These are phyloP conservation scores for Oscheius sp. DNA, from an alignment of 2,888 invertebrate species.

Conservation along the genomic window DNA sequence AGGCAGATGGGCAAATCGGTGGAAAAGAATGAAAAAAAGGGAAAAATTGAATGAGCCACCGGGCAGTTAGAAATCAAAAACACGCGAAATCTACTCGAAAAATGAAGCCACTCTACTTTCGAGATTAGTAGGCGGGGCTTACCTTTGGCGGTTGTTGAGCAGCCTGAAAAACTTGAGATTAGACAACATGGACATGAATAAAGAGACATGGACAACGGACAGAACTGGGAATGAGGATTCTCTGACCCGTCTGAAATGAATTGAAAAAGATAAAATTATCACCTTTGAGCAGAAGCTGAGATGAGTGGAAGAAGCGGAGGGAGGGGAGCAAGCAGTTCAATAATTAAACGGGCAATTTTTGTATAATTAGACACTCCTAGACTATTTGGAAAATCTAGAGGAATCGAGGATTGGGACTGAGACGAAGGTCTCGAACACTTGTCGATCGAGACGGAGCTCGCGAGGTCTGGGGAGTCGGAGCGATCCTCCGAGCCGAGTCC, in stretches of 20 bases:
- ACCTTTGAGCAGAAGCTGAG: conserved; percentile 21
- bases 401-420: conserved; percentile 44
- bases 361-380: conserved; percentile 23
- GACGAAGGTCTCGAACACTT: conserved; percentile 29
- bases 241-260: conserved; percentile 20
- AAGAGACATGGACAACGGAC: conserved; percentile 31
- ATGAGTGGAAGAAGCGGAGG: background rate
- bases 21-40: background rate
- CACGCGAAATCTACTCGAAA: conserved; percentile 9
- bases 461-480: conserved; percentile 21
- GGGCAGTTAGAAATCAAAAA: conserved; percentile 10
- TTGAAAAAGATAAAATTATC: background rate
- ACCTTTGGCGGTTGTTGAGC: conserved; percentile 61
- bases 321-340: conserved; percentile 17
- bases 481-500: conserved; percentile 35
- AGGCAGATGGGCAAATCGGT: background rate
- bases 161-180: conserved; percentile 50
- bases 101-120: background rate
- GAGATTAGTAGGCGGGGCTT: conserved; percentile 32
- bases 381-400: conserved; percentile 1
- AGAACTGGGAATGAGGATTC: background rate
- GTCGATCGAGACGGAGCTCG: conserved; percentile 38
- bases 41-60: background rate
- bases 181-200: background rate
- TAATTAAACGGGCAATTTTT: conserved; percentile 10